Percentiles rank a stretch among this genome's conserved stretches.
phyloP scores from a whole-genome alignment of 2,797 vertebrate species.

The Vultur gryphus region DNA sequence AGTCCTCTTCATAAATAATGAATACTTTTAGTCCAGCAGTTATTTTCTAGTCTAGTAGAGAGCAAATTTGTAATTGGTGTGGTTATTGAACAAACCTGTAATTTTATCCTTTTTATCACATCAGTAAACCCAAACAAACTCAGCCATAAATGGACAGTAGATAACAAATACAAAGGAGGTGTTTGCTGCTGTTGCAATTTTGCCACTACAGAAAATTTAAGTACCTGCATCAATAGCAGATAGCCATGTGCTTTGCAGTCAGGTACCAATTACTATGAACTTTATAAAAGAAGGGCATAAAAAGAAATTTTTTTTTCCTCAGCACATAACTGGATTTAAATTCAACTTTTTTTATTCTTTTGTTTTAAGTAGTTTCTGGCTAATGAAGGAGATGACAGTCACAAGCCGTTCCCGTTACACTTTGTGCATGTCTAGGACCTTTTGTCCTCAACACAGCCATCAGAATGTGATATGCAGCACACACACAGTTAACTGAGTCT shows the following conservation, averaged over 20 bases:
- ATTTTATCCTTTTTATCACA: background rate
- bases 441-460: background rate
- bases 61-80: background rate
- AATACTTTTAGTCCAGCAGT: background rate
- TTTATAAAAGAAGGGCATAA: background rate
- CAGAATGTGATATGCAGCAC: background rate
- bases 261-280: background rate
- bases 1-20: background rate
- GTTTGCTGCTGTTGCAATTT: background rate
- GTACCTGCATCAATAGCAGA: background rate
- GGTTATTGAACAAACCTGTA: background rate
- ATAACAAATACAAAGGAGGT: background rate
- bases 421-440: background rate
- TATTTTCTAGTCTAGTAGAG: background rate
- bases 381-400: background rate
- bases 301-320: background rate
- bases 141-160: background rate
- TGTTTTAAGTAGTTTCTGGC: background rate
- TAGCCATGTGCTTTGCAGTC: background rate
- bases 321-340: background rate
- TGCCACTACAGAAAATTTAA: background rate
- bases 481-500: slow-evolving; percentile 12
- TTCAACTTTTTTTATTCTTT: background rate
- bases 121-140: background rate
- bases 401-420: background rate